Conservation (phyloP, 2,797 vertebrate species). For the Rhynchonycteris naso region DNA sequence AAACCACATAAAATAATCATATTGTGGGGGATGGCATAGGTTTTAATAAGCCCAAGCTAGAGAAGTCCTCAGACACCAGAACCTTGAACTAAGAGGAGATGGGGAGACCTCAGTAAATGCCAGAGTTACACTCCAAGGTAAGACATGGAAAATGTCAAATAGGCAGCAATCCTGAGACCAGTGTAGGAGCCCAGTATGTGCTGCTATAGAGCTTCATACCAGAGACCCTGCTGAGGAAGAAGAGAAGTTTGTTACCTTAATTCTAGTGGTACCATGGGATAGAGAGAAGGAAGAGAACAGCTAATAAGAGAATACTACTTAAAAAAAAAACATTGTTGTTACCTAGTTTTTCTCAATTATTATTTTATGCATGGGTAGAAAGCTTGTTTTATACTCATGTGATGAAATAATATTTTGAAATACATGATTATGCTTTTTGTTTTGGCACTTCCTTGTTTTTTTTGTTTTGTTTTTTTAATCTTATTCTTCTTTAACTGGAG, state of each 20-base stretch:
- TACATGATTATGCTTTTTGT: background rate
- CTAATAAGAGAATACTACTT: background rate
- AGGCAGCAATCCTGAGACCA: background rate
- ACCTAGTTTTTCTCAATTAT: conserved; percentile 1
- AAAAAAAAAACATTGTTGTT: background rate
- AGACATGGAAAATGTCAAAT: background rate
- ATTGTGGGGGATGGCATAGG: too few species aligned
- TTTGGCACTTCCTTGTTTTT: background rate
- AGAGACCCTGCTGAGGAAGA: background rate
- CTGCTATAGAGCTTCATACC: background rate
- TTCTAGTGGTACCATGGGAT: background rate
- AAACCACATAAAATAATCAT: background rate
- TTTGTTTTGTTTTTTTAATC: background rate
- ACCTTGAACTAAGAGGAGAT: background rate
- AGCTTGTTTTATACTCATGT: background rate
- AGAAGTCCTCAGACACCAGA: background rate
- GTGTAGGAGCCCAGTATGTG: background rate
- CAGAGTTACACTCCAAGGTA: background rate
- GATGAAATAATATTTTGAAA: conserved; percentile 29
- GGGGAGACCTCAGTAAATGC: background rate
- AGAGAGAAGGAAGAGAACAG: background rate
- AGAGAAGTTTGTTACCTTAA: background rate
- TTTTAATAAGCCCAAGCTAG: background rate
- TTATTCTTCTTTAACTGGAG: background rate
- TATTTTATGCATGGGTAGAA: background rate